These are phyloP conservation scores for Cottus gobio DNA, from an alignment of 2,113 vertebrate genomes.

Conservation along the genomic window DNA sequence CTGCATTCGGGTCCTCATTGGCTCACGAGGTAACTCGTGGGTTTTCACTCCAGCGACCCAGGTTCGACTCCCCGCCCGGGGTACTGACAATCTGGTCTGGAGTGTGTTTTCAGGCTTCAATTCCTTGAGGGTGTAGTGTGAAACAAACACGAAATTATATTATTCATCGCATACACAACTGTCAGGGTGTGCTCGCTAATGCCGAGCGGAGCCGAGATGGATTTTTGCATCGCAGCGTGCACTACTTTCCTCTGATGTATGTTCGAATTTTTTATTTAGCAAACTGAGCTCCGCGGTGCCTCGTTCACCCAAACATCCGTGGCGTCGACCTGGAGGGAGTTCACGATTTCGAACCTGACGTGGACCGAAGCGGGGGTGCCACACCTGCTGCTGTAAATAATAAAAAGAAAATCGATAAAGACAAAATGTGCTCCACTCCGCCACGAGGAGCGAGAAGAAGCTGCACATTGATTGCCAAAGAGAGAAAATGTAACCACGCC, in stretches of 20 bases:
- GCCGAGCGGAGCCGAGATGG: slow-evolving; percentile 29
- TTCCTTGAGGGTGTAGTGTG: slow-evolving; percentile 60
- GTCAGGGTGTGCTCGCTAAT: slow-evolving; percentile 48
- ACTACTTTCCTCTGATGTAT: not conserved
- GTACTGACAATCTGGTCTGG: too few species aligned
- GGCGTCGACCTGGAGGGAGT: not conserved
- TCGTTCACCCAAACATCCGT: slow-evolving; percentile 15
- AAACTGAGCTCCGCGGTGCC: too few species aligned
- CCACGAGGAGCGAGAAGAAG: slow-evolving; percentile 4
- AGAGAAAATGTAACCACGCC: slow-evolving; percentile 49
- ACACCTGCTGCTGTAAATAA: slow-evolving; percentile 33
- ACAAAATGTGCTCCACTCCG: slow-evolving; percentile 1
- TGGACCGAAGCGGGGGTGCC: not conserved
- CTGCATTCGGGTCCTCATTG: too few species aligned
- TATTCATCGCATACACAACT: slow-evolving; percentile 68
- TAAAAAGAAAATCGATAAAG: not conserved
- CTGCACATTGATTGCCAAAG: slow-evolving; percentile 51
- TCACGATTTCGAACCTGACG: slow-evolving; percentile 6
- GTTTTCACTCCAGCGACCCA: too few species aligned
- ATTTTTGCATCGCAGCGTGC: slow-evolving; percentile 22
- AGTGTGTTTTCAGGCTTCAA: slow-evolving; percentile 60
- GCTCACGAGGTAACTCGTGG: too few species aligned
- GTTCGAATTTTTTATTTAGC: too few species aligned
- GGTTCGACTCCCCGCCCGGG: too few species aligned
- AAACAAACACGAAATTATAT: slow-evolving; percentile 72